Conservation (phyloP, 2,888 invertebrate species). For the Belgica antarctica region DNA sequence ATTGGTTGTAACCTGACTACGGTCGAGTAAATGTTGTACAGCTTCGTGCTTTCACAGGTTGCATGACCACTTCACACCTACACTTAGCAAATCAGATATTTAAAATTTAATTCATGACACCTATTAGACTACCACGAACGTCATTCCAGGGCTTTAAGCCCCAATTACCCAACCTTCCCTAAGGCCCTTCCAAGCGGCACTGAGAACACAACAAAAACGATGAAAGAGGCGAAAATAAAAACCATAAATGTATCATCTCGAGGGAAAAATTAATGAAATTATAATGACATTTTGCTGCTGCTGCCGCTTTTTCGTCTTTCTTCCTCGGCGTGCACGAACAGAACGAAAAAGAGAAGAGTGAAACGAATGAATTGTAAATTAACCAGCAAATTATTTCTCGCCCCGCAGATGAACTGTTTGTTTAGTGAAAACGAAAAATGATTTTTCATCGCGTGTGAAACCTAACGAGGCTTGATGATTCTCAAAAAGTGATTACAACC, state of each 20-base stretch:
- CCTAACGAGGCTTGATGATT: neutral
- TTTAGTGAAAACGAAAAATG: neutral
- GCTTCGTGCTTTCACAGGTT: too few relatives aligned
- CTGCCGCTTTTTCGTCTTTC: conserved; percentile 9
- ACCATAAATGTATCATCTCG: neutral
- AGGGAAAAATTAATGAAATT: conserved; percentile 26
- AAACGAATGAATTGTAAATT: conserved; percentile 31
- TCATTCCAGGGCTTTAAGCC: too few relatives aligned
- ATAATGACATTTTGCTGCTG: conserved; percentile 19
- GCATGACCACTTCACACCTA: too few relatives aligned
- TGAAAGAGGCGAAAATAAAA: neutral
- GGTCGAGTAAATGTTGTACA: too few relatives aligned
- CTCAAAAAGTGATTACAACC: neutral
- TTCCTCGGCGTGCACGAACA: too few relatives aligned
- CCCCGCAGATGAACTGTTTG: conserved; percentile 16
- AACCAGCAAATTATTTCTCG: conserved; percentile 4
- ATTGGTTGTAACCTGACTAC: too few relatives aligned
- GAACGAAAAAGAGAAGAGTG: neutral
- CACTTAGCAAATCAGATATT: too few relatives aligned
- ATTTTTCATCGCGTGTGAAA: neutral
- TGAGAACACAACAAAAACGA: neutral
- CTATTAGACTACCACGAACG: too few relatives aligned
- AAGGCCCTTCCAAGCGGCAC: neutral
- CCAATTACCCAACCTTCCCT: too few relatives aligned
- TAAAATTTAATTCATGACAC: too few relatives aligned